These are phyloP conservation scores for Masnerella sp. DNA, from an alignment of 2,888 invertebrate species.

Conservation along the genomic window DNA sequence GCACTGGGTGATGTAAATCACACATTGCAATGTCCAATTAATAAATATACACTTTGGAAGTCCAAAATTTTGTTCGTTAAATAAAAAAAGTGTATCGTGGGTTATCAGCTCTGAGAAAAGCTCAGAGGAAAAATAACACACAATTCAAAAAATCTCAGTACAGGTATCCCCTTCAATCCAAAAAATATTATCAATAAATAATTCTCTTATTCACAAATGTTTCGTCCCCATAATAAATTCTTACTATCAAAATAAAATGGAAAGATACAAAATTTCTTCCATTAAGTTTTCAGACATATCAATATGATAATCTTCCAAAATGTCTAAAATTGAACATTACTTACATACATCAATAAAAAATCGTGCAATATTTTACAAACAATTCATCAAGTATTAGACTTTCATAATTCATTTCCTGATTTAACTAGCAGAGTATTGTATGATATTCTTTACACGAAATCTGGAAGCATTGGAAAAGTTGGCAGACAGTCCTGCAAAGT, in stretches of 20 bases:
- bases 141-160: constrained; percentile 19
- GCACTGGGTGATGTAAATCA: background rate
- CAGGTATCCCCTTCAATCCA: too few relatives aligned
- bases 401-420: background rate
- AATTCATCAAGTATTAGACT: background rate
- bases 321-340: constrained; percentile 24
- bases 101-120: constrained; percentile 34
- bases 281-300: constrained; percentile 1
- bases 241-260: constrained; percentile 12
- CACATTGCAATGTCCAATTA: constrained; percentile 13
- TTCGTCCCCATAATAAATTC: background rate
- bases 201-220: background rate
- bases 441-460: too few relatives aligned
- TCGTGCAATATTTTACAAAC: background rate
- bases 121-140: constrained; percentile 47
- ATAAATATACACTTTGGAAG: constrained; percentile 4
- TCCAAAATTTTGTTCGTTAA: background rate
- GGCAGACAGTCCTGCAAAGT: too few relatives aligned
- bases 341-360: constrained; percentile 12
- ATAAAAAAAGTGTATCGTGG: too few relatives aligned
- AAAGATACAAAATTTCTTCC: constrained; percentile 40
- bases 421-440: too few relatives aligned
- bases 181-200: background rate
- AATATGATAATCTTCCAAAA: constrained; percentile 14
- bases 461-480: too few relatives aligned